Percentiles rank a stretch among this genome's conserved stretches.
Conservation (phyloP, 1,140 invertebrate genomes). For the Apocrypta bakeri region DNA sequence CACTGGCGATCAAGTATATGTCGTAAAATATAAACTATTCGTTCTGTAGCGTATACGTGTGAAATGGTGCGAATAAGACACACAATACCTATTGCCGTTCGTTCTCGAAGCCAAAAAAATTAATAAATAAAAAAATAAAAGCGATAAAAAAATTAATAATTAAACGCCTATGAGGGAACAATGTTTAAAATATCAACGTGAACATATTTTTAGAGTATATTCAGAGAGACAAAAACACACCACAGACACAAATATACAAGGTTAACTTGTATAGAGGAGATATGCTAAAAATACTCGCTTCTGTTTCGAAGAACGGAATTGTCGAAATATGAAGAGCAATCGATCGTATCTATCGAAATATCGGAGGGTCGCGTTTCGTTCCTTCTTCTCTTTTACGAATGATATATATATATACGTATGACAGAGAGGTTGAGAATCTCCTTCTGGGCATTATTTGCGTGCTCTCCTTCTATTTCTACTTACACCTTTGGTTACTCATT, state of each 20-base stretch:
- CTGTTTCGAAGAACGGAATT: not conserved
- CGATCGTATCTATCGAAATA: not conserved
- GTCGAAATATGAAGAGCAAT: not conserved
- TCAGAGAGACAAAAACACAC: constrained; percentile 58
- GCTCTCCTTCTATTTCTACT: not conserved
- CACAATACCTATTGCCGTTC: constrained; percentile 64
- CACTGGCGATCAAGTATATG: not conserved
- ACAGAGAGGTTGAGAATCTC: not conserved
- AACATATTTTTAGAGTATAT: constrained; percentile 73
- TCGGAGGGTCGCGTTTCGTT: not conserved
- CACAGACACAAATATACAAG: not conserved
- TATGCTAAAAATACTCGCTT: constrained; percentile 5
- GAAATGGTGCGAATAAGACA: constrained; percentile 30
- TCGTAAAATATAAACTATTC: not conserved
- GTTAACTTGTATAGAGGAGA: too few relatives aligned
- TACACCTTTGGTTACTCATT: not conserved
- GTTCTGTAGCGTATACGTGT: not conserved
- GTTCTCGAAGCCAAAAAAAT: constrained; percentile 67
- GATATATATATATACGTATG: not conserved
- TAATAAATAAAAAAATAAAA: constrained; percentile 3
- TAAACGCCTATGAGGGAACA: constrained; percentile 70
- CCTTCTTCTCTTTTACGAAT: not conserved
- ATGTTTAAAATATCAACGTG: constrained; percentile 69
- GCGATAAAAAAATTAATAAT: constrained; percentile 34
- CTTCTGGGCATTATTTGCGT: constrained; percentile 39